Evolutionary conservation across 2,888 invertebrate species (phyloP), one percentile per base, ranked within the genome.

Genomic region (Molanna angustata): DNA sequence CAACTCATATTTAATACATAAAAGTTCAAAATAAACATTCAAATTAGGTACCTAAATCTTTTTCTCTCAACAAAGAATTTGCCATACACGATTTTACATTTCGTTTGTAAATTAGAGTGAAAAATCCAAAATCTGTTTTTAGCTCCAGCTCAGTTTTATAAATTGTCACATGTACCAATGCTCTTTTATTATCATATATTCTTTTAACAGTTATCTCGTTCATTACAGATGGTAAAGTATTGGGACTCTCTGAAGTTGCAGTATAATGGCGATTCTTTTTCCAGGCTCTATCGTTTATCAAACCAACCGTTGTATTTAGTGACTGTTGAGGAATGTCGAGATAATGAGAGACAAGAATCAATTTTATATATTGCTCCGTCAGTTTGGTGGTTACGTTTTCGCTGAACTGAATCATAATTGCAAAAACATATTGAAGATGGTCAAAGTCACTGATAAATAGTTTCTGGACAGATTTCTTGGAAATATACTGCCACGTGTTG

Each of bases 391-490:
- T 11, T 6, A 37, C 13, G 37, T 37, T 18, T 17, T 37, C 18
- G 17, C 18, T 17, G 18, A 43, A 42, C 20, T 27, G 17, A 2
- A 49, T 37, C 31, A 41, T 22, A 1, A 53, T 14, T 11, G 52
- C 56, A 32, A 16, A 39, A 3, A 19, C 14, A 33, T 57, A 13
- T 11, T 39, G 20, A 1, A 52, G 21, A 2, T 9, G n/a, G 4
- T 37, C 21, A 11, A 44, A 31, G 14, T 50, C 32, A 7, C 39
- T 31, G 9, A 49, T 37, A 7, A 44, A 56, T 7, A 58, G 37
- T 7, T 70, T 68, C 2, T 72, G 65, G 1, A 74, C 70, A 42
- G 71, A 75, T 2, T 65, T 35, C 9, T 14, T 57, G 19, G 69
- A 51, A 3, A 48, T 64, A 3, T 64, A 72, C 9, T 65, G 64